phyloP scores from a whole-genome alignment of 2,797 vertebrate genomes.

The Ispidina lecontei region DNA sequence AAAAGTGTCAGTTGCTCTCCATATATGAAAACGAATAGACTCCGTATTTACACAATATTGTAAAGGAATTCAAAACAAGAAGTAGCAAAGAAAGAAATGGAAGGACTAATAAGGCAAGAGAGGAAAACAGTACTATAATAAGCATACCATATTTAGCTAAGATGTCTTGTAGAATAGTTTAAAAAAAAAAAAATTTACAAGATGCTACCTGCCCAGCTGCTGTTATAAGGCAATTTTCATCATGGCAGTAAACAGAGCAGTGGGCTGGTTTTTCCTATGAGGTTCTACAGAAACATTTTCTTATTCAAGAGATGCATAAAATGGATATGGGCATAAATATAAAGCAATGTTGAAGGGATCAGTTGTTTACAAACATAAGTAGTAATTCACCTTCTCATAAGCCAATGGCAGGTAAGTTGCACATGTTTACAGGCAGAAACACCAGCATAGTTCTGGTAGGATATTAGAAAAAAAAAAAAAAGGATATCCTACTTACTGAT shows the following conservation, averaged over 20 bases:
- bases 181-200: neutral
- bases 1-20: neutral
- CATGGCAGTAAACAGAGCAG: neutral
- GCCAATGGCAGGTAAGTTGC: neutral
- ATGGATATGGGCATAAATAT: neutral
- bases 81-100: neutral
- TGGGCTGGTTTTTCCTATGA: neutral
- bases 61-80: neutral
- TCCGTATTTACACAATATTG: neutral
- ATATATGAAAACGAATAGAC: neutral
- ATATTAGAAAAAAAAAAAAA: neutral
- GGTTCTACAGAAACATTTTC: neutral
- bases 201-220: neutral
- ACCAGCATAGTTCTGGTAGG: neutral
- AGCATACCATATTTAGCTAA: neutral
- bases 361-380: neutral
- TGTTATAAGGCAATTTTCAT: neutral
- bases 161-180: neutral
- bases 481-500: neutral
- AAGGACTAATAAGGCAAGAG: neutral
- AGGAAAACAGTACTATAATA: neutral
- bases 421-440: neutral
- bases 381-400: neutral
- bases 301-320: neutral
- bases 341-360: neutral